Evolutionary conservation across 2,888 invertebrate species (phyloP), one percentile per base, ranked within the genome.

Genomic region (Synanthedon myopaeformis): DNA sequence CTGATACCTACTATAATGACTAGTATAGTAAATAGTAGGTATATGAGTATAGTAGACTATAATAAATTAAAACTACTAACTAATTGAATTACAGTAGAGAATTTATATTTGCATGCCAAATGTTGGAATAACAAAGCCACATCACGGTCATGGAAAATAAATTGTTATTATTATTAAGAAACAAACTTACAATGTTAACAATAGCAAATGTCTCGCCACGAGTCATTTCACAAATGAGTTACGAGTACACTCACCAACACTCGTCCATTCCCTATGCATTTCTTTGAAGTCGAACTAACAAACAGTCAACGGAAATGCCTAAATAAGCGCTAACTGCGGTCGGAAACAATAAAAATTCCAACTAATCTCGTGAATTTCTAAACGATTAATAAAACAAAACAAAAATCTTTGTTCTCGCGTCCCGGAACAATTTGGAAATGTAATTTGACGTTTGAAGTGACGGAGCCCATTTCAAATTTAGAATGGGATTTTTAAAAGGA

Each of bases 341-440:
- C 70, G 79, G 79, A 79, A 78, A 69, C 70, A 57, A 76, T 79
- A 76, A 78, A 79, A 73, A 79, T 76, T 70, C 77, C 66, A 52
- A 58, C 61, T 63, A 68, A 66, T 66, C 68, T 65, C 63, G 65
- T 64, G 61, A 69, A 68, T 64, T 71, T 66, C 59, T 59, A 60
- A 64, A 62, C 64, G 58, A 64, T 64, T 64, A 61, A 57, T 56
- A 58, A 61, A 58, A 60, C 64, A 66, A 63, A 65, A 63, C 57
- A 55, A 58, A 56, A 45, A 12, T 12, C 45, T 45, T 45, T 45
- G 45, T 45, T n/a, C 45, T 45, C 45, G 45, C 45, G 35, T 35
- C 13, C 45, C 45, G 6, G 45, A 13, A 45, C 45, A 14, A 45
- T 45, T 45, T 45, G 45, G 14, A 45, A 45, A 45, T n/a, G 12